Base-by-base conservation (phyloP, 2,888 invertebrate species). In the Podabrus alpinus region DNA sequence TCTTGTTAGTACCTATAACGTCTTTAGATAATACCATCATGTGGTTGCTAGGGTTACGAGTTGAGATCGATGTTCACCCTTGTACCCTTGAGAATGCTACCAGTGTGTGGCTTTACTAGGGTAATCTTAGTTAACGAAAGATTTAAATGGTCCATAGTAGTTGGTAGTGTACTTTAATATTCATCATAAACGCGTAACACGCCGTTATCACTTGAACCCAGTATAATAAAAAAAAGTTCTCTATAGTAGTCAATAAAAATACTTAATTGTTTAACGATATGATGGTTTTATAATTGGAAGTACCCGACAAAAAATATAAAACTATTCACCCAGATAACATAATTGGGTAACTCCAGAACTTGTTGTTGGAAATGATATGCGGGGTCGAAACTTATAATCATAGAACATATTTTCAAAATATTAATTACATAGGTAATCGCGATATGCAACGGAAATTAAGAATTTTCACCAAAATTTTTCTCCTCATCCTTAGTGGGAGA, bases 11-110 rank as follows among this genome's bases (percentile, higher is more conserved):
- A 83, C 83, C 61, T 60, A 83, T 83, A 83, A 84, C 84, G 82
- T 85, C 85, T 85, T 84, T 83, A 82, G 84, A 84, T 84, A 84
- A 84, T 84, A 84, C 83, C 83, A 83, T 81, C 82, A 84, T 84
- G 83, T 83, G 82, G 85, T 85, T 84, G 83, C 84, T 80, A 85
- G 78, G 84, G 84, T 83, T 81, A 85, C 85, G 82, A 81, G 80
- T 78, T 82, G 82, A 85, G 84, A 85, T 85, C 85, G 85, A 85
- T 85, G 84, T 81, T 83, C 81, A 80, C 81, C 82, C 83, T 82
- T 75, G 68, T 69, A 73, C 71, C 74, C 75, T 73, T 69, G 73
- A 72, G 77, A 75, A 77, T 77, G 79, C 77, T 78, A 77, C 75
- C 71, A 72, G 77, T 71, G 77, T 71, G 67, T 71, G 75, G 78